Conservation (phyloP, 2,888 invertebrate species). For the Cordilura impudica region DNA sequence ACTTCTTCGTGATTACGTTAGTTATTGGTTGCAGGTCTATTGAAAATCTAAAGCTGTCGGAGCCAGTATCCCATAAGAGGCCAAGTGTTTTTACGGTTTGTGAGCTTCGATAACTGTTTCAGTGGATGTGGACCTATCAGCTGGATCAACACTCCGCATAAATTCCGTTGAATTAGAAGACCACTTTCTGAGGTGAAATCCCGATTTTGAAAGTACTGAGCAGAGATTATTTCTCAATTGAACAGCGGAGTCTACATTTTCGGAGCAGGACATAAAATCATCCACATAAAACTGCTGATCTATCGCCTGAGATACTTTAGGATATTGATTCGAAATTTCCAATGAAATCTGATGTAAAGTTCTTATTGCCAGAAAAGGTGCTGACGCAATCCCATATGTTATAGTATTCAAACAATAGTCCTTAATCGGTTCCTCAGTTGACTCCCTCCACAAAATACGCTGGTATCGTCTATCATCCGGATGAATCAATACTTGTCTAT, state of each 20-base stretch:
- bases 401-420: slow-evolving; percentile 32
- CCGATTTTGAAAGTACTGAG: neutral
- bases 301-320: neutral
- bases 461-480: slow-evolving; percentile 27
- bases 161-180: slow-evolving; percentile 21
- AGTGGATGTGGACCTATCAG: neutral
- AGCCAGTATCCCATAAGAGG: slow-evolving; percentile 19
- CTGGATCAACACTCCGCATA: neutral
- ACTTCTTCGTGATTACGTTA: slow-evolving; percentile 6
- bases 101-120: slow-evolving; percentile 51
- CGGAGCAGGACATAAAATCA: slow-evolving; percentile 6
- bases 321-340: slow-evolving; percentile 4
- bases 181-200: slow-evolving; percentile 13
- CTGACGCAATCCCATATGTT: slow-evolving; percentile 32
- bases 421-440: neutral
- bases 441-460: slow-evolving; percentile 41
- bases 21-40: slow-evolving; percentile 2
- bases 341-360: slow-evolving; percentile 17
- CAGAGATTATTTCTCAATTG: slow-evolving; percentile 11
- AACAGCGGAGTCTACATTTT: neutral
- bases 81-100: slow-evolving; percentile 27
- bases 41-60: neutral
- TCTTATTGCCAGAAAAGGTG: slow-evolving; percentile 31
- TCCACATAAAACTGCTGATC: slow-evolving; percentile 1
- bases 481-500: slow-evolving; percentile 35